Percentiles rank a stretch among this genome's conserved stretches.
Evolutionary conservation across 2,113 vertebrate genomes (phyloP).

Genomic region (Chaenocephalus aceratus): DNA sequence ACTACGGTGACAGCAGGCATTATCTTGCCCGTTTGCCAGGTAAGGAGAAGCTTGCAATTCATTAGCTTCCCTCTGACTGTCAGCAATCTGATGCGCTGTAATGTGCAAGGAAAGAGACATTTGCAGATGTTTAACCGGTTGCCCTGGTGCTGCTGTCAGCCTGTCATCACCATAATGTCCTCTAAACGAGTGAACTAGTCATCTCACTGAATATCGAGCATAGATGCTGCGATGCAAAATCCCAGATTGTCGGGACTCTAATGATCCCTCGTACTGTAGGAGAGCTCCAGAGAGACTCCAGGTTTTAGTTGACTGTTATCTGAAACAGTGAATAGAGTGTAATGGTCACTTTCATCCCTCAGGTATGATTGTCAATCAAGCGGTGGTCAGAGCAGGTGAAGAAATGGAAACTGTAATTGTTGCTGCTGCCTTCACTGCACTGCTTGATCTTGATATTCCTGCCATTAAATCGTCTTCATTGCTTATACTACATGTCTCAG

Average conservation of each 20-base stretch:
- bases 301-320: constrained; percentile 24
- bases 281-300: background rate
- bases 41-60: constrained; percentile 62
- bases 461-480: constrained; percentile 7
- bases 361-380: constrained; percentile 17
- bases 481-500: background rate
- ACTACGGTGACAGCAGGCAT: constrained; percentile 79
- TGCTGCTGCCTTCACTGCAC: constrained; percentile 11
- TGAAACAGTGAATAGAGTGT: constrained; percentile 24
- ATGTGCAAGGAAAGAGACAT: constrained; percentile 45
- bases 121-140: constrained; percentile 43
- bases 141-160: constrained; percentile 48
- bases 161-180: constrained; percentile 55
- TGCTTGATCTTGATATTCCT: constrained; percentile 12
- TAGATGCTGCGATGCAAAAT: constrained; percentile 60
- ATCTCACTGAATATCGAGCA: constrained; percentile 25
- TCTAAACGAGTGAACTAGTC: constrained; percentile 31
- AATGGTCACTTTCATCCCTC: constrained; percentile 40
- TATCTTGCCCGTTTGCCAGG: constrained; percentile 82
- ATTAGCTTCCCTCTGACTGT: constrained; percentile 38
- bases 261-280: constrained; percentile 6
- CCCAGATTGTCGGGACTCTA: constrained; percentile 35
- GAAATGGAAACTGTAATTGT: constrained; percentile 7
- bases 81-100: constrained; percentile 38
- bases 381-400: constrained; percentile 1